A percentile compares a stretch with the other conserved stretches of the same genome.
Evolutionary conservation across 2,888 invertebrate species (phyloP).

Genomic region (Acholoe squamosa): DNA sequence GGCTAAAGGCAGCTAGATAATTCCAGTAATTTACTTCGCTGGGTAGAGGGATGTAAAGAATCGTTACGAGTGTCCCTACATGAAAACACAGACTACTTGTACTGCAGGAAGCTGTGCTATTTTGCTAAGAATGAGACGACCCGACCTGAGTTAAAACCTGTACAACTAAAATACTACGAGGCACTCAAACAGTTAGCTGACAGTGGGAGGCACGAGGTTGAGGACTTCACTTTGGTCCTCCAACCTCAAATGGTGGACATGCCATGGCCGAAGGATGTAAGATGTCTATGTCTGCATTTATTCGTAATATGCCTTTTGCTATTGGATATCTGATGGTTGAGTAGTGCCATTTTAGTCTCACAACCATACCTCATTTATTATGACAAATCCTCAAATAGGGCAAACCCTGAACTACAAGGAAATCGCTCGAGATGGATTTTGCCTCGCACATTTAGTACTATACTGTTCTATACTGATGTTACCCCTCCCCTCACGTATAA

Average conservation of each 20-base stretch:
- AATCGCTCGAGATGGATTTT: too few species aligned
- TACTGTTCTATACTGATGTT: too few species aligned
- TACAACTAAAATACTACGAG: conserved; percentile 33
- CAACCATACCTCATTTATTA: neutral
- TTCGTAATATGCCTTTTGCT: neutral
- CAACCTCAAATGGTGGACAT: conserved; percentile 58
- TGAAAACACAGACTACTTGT: too few species aligned
- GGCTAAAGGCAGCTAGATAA: too few species aligned
- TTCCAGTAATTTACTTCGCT: too few species aligned
- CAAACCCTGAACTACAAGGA: too few species aligned
- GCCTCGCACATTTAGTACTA: too few species aligned
- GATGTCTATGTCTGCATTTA: neutral
- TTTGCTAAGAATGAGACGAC: conserved; percentile 46
- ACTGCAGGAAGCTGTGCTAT: conserved; percentile 39
- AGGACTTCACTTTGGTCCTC: conserved; percentile 54
- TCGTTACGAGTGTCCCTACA: too few species aligned
- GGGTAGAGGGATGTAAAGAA: too few species aligned
- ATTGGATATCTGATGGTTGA: neutral
- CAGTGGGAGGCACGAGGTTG: conserved; percentile 46
- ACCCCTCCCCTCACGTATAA: too few species aligned
- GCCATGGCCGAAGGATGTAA: conserved; percentile 25
- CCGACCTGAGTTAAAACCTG: neutral
- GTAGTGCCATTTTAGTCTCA: neutral
- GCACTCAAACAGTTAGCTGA: neutral
- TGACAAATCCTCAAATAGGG: too few species aligned